A percentile compares a stretch with the other conserved stretches of the same genome.
phyloP scores from a whole-genome alignment of 1,140 invertebrate species.

The Trialeurodes vaporariorum region DNA sequence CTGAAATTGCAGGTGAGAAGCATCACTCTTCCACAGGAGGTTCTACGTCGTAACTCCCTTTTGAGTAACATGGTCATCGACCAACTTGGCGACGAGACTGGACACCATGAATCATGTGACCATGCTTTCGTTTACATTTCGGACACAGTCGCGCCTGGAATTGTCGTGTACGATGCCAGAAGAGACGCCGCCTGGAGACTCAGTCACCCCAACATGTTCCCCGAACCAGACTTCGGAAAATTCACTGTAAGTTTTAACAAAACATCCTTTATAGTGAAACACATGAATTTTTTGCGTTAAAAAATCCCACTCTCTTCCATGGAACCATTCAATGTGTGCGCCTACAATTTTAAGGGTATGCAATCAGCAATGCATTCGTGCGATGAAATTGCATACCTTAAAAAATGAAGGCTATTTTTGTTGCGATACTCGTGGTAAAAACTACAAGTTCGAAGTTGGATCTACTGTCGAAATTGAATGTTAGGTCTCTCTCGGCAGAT shows the following conservation, averaged over 20 bases:
- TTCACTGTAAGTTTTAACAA: conserved; percentile 36
- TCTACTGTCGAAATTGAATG: no score
- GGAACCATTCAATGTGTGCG: no score
- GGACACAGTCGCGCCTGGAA: conserved; percentile 60
- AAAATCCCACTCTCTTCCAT: no score
- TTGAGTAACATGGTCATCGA: conserved; percentile 59
- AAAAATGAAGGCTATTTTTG: no score
- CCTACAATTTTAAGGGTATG: no score
- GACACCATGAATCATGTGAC: conserved; percentile 43
- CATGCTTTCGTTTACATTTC: conserved; percentile 62
- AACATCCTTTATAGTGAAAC: no score
- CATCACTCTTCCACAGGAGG: conserved; percentile 45
- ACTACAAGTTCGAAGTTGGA: no score
- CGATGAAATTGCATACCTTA: no score
- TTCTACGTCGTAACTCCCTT: conserved; percentile 52
- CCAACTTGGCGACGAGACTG: conserved; percentile 23
- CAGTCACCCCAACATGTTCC: conserved; percentile 63
- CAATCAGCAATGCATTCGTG: no score
- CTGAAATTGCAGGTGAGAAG: conserved; percentile 29
- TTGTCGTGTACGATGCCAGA: conserved; percentile 58
- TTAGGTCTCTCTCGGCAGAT: no score
- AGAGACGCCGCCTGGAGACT: conserved; percentile 62
- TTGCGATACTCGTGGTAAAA: no score
- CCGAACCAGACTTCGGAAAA: conserved; percentile 58
- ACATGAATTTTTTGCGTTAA: no score